These are phyloP conservation scores for Myzus persicae DNA, from an alignment of 1,140 invertebrate genomes.

Conservation along the genomic window DNA sequence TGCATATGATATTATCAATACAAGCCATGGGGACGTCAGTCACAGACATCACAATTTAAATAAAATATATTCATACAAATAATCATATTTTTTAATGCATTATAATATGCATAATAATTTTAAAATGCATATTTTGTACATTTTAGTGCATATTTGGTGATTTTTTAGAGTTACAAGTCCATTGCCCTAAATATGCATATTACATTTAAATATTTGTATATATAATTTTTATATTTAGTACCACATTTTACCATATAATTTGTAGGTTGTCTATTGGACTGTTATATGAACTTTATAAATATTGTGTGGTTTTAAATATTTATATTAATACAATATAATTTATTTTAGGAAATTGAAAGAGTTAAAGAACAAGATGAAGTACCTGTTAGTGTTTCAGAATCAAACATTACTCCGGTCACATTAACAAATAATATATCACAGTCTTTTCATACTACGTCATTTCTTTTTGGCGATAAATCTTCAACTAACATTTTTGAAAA, in stretches of 20 bases:
- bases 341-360: slow-evolving; percentile 41
- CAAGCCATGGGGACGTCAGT: no score
- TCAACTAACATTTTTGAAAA: slow-evolving; percentile 24
- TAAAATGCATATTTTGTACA: no score
- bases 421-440: not conserved
- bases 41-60: no score
- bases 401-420: not conserved
- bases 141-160: no score
- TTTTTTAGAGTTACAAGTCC: no score
- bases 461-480: slow-evolving; percentile 48
- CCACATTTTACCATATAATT: not conserved
- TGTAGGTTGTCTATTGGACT: not conserved
- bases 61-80: no score
- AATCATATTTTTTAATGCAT: no score
- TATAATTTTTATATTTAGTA: not conserved
- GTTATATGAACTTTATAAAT: no score
- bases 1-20: no score
- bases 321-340: not conserved
- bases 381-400: not conserved
- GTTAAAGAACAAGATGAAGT: slow-evolving; percentile 14
- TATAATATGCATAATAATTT: no score
- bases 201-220: not conserved
- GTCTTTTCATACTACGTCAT: slow-evolving; percentile 25
- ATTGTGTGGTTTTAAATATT: not conserved
- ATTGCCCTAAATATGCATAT: no score